Percentiles rank a stretch among this genome's conserved stretches.
Conservation (phyloP, 1,140 invertebrate species). For the Zaprionus inermis region DNA sequence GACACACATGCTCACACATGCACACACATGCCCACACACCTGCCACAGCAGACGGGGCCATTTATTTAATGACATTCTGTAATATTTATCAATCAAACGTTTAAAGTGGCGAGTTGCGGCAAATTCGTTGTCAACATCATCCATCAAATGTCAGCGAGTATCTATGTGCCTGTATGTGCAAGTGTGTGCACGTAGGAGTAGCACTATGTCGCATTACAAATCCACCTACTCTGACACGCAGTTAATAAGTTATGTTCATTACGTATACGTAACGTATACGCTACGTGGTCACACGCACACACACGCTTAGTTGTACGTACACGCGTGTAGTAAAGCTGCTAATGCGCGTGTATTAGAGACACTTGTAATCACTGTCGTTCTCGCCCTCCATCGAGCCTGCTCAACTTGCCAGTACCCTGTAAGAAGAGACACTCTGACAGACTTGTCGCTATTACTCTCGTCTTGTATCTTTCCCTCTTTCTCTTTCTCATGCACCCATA, state of each 20-base stretch:
- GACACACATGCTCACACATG: neutral
- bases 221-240: neutral
- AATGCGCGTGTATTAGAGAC: slow-evolving; percentile 1
- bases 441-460: no score
- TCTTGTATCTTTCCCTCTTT: neutral
- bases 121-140: slow-evolving; percentile 39
- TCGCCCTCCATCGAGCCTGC: neutral
- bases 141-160: slow-evolving; percentile 30
- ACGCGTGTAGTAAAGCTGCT: neutral
- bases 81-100: slow-evolving; percentile 41
- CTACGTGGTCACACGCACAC: neutral
- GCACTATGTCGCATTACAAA: neutral
- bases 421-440: neutral
- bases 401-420: neutral
- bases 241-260: neutral
- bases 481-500: no score
- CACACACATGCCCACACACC: neutral
- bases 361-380: slow-evolving; percentile 1
- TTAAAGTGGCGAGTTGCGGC: slow-evolving; percentile 24
- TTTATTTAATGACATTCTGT: slow-evolving; percentile 40
- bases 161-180: slow-evolving; percentile 1
- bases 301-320: no score
- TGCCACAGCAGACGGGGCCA: slow-evolving; percentile 1
- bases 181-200: neutral
- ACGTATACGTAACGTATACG: neutral